A percentile compares a stretch with the other conserved stretches of the same genome.
Evolutionary conservation across 2,113 vertebrate genomes (phyloP).

Genomic region (Mesembrinibis cayennensis): DNA sequence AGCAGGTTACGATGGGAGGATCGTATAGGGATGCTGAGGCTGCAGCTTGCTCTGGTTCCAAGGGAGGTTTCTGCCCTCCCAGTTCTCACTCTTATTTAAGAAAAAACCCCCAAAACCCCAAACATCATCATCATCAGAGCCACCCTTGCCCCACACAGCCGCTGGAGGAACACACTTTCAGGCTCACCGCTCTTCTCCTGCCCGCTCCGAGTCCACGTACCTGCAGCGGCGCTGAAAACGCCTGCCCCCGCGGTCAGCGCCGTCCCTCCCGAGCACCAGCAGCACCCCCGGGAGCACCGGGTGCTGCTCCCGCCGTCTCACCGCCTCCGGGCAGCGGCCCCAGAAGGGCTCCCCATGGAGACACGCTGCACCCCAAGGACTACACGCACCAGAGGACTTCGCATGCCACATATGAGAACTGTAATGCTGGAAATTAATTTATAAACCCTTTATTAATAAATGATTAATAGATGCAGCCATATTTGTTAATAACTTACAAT

Average conservation of each 20-base stretch:
- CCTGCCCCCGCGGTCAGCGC: fast-evolving
- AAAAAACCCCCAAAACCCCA: background rate
- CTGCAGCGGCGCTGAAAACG: background rate
- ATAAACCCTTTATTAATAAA: slow-evolving; percentile 60
- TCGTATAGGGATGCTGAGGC: fast-evolving
- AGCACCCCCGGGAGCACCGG: background rate
- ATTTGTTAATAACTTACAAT: slow-evolving; percentile 66
- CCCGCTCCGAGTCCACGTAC: fast-evolving
- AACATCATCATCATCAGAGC: background rate
- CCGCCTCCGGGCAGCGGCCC: background rate
- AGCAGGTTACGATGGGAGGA: background rate
- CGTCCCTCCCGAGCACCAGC: background rate
- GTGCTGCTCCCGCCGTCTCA: background rate
- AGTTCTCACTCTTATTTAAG: background rate
- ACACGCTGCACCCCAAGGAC: background rate
- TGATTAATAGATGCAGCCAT: slow-evolving; percentile 64
- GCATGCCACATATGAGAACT: background rate
- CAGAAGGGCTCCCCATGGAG: background rate
- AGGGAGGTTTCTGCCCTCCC: background rate
- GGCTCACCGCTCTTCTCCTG: background rate
- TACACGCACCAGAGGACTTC: background rate
- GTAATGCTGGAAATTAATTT: background rate
- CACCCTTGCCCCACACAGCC: background rate
- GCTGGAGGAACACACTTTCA: background rate
- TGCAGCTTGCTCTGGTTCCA: background rate